Evolutionary conservation across 2,113 vertebrate species (phyloP), one percentile per base, ranked within the genome.

Genomic region (Ranitomeya imitator): DNA sequence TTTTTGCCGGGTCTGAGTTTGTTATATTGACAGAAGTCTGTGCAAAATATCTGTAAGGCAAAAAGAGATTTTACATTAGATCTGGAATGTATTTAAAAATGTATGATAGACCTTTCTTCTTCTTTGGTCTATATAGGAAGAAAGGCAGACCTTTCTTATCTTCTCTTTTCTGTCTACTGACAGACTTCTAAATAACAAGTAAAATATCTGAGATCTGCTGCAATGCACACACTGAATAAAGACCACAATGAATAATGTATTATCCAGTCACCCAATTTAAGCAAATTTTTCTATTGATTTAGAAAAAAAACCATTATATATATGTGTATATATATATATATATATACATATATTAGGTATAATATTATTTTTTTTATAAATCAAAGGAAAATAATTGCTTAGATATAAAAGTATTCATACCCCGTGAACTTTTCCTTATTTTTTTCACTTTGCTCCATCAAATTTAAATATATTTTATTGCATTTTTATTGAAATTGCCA

Each of bases 41-140:
- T 83, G 94, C 85, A 91, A 96, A 89, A 92, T 96, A 92, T 94
- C 97, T 96, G 87, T 52, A 79, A 90, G 78, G 91, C 59, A 93
- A 90, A 91, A 78, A 26, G 45, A 51, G 86, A 89, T 54, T 86
- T 0, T 74, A 45, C 18, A 65, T 82, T 82, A 60, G 52, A 87
- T 82, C 54, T 15, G 6, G 37, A 82, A 82, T 45, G 21, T 87
- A 71, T 15, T 67, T 52, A 83, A 83, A 67, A 83, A 83, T 83
- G 51, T 71, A 80, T 55, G 60, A 65, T 19, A 23, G 23, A 79
- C 13, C 10, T 69, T 82, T 74, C 23, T 37, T 67, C 37, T 15
- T 3, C 52, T 15, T 31, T 57, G 37, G 13, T 67, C n/a, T 79
- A 55, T 86, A 69, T 57, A 31, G 7, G 26, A 87, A 81, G n/a